phyloP scores from a whole-genome alignment of 2,888 invertebrate species.

The Microctonus hyperodae region DNA sequence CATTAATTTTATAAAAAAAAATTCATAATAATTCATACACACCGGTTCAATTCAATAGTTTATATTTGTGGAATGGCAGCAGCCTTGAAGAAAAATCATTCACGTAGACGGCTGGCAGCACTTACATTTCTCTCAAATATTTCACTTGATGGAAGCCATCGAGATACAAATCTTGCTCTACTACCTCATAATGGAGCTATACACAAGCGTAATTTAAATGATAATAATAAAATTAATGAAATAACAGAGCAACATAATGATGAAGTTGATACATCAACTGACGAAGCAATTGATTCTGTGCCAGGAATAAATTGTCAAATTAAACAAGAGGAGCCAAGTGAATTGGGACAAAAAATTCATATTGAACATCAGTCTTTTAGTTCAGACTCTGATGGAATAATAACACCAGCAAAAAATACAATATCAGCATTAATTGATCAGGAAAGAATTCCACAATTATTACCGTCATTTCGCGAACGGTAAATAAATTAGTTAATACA shows the following conservation, averaged over 20 bases:
- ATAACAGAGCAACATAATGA: constrained; percentile 37
- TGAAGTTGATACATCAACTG: constrained; percentile 45
- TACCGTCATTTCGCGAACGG: constrained; percentile 57
- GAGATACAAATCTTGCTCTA: constrained; percentile 71
- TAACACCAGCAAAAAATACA: constrained; percentile 71
- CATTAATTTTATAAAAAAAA: not conserved
- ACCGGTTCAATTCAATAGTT: constrained; percentile 13
- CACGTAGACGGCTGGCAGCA: constrained; percentile 88
- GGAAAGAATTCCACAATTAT: constrained; percentile 50
- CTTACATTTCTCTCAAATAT: constrained; percentile 95
- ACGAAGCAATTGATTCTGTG: constrained; percentile 59
- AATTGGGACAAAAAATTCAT: constrained; percentile 36
- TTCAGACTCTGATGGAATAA: constrained; percentile 77
- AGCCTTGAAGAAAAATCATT: constrained; percentile 69
- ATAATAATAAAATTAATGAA: constrained; percentile 41
- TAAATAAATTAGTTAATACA: constrained; percentile 39
- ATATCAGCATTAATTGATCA: constrained; percentile 55
- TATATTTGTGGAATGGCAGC: constrained; percentile 66
- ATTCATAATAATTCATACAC: not conserved
- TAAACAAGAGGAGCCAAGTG: constrained; percentile 38
- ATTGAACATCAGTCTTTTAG: constrained; percentile 70
- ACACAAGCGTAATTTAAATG: constrained; percentile 46
- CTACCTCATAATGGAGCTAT: constrained; percentile 61
- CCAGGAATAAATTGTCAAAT: constrained; percentile 36
- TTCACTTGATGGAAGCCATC: constrained; percentile 89